Percentiles rank a stretch among this genome's conserved stretches.
phyloP scores from a whole-genome alignment of 2,797 vertebrate species.

The Gouania willdenowi region DNA sequence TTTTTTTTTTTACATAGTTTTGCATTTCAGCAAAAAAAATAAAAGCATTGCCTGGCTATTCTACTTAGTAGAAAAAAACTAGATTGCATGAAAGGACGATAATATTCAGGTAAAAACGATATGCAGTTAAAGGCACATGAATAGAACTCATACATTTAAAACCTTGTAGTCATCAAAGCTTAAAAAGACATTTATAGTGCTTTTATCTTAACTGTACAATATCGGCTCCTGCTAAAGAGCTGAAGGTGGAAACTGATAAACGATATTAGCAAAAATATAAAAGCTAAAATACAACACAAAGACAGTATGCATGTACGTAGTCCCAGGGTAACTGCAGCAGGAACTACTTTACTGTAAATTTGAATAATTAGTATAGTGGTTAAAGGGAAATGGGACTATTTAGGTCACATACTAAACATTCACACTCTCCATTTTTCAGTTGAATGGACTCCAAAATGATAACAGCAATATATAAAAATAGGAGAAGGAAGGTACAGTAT shows the following conservation, averaged over 20 bases:
- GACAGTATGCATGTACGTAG: conserved; percentile 61
- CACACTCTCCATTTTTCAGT: conserved; percentile 18
- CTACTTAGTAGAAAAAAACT: conserved; percentile 86
- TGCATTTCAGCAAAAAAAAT: conserved; percentile 64
- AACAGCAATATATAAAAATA: neutral
- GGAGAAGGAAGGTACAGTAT: neutral
- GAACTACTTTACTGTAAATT: conserved; percentile 45
- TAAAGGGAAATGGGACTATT: conserved; percentile 39
- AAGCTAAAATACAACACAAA: conserved; percentile 24
- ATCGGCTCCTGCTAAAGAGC: conserved; percentile 56
- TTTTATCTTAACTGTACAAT: conserved; percentile 78
- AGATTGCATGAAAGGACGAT: conserved; percentile 67
- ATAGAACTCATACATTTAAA: conserved; percentile 86
- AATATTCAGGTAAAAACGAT: conserved; percentile 61
- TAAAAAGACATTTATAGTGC: conserved; percentile 80
- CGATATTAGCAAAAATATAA: conserved; percentile 67
- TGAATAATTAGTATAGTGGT: conserved; percentile 62
- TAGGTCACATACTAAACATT: conserved; percentile 43
- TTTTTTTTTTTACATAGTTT: conserved; percentile 50
- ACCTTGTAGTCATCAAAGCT: conserved; percentile 69
- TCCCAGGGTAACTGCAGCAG: conserved; percentile 40
- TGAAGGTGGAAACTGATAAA: conserved; percentile 60
- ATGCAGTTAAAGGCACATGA: conserved; percentile 82
- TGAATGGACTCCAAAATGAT: too few relatives aligned
- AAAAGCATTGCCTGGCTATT: conserved; percentile 73